Conservation (phyloP, 2,797 vertebrate genomes). For the Tapirus indicus region DNA sequence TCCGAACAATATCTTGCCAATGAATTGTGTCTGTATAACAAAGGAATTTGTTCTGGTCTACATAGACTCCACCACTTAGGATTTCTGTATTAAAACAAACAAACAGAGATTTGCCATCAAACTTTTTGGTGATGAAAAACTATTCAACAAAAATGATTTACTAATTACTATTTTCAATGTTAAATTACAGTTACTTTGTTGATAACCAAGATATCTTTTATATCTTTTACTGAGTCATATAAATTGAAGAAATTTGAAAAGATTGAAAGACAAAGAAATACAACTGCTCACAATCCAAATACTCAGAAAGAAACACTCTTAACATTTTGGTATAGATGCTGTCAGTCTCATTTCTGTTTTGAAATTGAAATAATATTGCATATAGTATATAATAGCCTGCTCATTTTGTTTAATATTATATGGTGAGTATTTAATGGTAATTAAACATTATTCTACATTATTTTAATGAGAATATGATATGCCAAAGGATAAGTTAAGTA, state of each 20-base stretch:
- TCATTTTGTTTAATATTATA: neutral
- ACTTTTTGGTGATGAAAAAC: neutral
- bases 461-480: conserved; percentile 1
- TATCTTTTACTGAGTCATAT: neutral
- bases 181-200: neutral
- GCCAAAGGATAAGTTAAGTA: neutral
- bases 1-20: conserved; percentile 98
- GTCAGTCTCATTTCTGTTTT: neutral
- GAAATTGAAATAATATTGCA: neutral
- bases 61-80: conserved; percentile 97
- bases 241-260: neutral
- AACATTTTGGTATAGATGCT: neutral
- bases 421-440: neutral
- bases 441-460: neutral
- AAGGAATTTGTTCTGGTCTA: conserved; percentile 98
- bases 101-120: conserved; percentile 31
- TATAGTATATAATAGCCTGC: neutral
- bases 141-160: conserved; percentile 23
- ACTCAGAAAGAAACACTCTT: neutral
- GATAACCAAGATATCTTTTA: neutral
- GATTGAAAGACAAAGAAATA: neutral
- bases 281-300: neutral
- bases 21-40: conserved; percentile 98
- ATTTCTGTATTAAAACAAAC: conserved; percentile 92
- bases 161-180: neutral